These are phyloP conservation scores for Tragulus kanchil DNA, from an alignment of 2,113 vertebrate genomes.

Conservation along the genomic window DNA sequence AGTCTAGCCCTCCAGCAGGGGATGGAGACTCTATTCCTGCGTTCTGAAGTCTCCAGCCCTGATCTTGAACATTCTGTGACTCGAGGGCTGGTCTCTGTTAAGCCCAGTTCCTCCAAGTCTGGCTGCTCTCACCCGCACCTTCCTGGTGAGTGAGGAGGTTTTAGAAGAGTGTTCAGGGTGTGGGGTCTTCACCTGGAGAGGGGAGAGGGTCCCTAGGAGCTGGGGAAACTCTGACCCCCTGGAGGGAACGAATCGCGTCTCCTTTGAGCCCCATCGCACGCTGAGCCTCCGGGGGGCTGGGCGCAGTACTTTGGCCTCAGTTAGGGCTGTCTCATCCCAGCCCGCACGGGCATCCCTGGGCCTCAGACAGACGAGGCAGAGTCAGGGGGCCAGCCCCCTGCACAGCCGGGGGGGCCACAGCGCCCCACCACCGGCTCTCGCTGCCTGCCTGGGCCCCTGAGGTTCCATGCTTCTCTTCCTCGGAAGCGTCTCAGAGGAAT, in stretches of 20 bases:
- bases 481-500: neutral
- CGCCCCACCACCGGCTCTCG: rapidly evolving
- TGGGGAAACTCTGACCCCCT: neutral
- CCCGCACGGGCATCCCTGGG: neutral
- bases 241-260: neutral
- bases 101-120: rapidly evolving
- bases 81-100: neutral
- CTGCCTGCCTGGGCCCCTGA: neutral
- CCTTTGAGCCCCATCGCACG: neutral
- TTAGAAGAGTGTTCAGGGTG: neutral
- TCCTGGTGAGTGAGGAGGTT: neutral
- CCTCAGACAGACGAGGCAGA: neutral
- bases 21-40: neutral
- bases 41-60: too few species aligned
- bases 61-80: neutral
- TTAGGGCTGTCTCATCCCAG: rapidly evolving
- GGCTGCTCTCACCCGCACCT: neutral
- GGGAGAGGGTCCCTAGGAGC: neutral
- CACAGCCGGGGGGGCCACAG: rapidly evolving
- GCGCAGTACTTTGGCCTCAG: neutral
- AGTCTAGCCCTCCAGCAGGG: neutral
- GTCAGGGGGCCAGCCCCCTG: neutral
- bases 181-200: neutral
- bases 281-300: neutral
- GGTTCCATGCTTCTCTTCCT: rapidly evolving